Percentiles rank a stretch among this genome's conserved stretches.
Evolutionary conservation across 2,888 invertebrate species (phyloP).

Genomic region (Pterostichus niger): DNA sequence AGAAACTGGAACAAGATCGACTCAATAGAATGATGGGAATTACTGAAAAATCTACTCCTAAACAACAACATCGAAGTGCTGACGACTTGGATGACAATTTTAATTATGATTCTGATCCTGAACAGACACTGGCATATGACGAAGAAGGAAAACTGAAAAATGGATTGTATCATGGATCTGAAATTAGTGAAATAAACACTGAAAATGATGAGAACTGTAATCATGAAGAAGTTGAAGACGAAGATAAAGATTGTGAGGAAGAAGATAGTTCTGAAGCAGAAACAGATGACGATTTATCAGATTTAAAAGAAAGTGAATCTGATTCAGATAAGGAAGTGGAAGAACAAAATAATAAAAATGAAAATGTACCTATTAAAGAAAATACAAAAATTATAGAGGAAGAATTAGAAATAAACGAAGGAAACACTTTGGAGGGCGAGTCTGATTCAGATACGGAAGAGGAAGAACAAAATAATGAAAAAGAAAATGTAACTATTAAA

Average conservation of each 20-base stretch:
- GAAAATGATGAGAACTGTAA: constrained; percentile 69
- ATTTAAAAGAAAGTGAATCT: constrained; percentile 78
- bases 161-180: constrained; percentile 69
- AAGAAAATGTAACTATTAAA: constrained; percentile 5
- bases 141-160: constrained; percentile 74
- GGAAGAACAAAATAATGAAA: constrained; percentile 25
- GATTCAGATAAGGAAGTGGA: constrained; percentile 72
- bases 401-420: not conserved
- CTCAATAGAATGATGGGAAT: constrained; percentile 87
- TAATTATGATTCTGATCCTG: constrained; percentile 80
- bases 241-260: constrained; percentile 71
- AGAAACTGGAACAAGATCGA: constrained; percentile 88
- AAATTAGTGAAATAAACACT: constrained; percentile 69
- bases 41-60: constrained; percentile 73
- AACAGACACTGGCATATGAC: constrained; percentile 74
- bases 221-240: constrained; percentile 70
- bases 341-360: constrained; percentile 60
- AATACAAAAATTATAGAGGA: not conserved
- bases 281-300: constrained; percentile 76
- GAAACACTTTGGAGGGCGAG: constrained; percentile 12
- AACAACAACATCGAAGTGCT: constrained; percentile 85
- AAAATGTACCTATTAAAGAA: not conserved
- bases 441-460: constrained; percentile 5
- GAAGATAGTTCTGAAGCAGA: constrained; percentile 70
- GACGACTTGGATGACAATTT: constrained; percentile 94